These are phyloP conservation scores for Drosophila nr. perissopoda DNA, from an alignment of 2,888 invertebrate species.

Conservation along the genomic window DNA sequence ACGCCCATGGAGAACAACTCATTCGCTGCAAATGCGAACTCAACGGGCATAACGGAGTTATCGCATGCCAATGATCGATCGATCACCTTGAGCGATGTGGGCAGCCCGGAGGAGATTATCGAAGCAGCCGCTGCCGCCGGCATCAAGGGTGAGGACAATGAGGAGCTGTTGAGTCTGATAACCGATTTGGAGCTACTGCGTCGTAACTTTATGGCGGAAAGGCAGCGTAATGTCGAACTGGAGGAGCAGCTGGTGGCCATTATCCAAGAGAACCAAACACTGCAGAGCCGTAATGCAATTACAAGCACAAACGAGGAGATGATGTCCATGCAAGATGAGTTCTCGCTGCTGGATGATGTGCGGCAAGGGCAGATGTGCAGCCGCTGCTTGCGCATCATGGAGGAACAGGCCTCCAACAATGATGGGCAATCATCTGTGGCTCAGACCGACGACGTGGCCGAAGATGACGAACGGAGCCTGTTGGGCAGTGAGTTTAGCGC, in stretches of 20 bases:
- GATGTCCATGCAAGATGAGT: conserved; percentile 91
- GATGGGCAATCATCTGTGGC: conserved; percentile 87
- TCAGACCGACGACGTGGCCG: conserved; percentile 89
- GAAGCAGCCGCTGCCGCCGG: conserved; percentile 46
- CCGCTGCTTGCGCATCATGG: conserved; percentile 90
- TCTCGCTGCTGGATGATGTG: conserved; percentile 93
- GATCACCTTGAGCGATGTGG: conserved; percentile 58
- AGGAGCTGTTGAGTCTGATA: conserved; percentile 86
- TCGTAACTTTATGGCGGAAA: conserved; percentile 89
- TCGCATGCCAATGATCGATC: conserved; percentile 51
- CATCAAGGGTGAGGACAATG: conserved; percentile 81
- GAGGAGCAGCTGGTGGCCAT: conserved; percentile 90
- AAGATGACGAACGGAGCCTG: conserved; percentile 87
- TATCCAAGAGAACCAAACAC: conserved; percentile 84
- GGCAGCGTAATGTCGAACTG: conserved; percentile 90
- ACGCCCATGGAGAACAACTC: conserved; percentile 32
- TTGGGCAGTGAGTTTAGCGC: conserved; percentile 71
- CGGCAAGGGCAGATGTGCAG: conserved; percentile 94
- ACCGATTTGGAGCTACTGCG: conserved; percentile 90
- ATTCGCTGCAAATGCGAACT: conserved; percentile 74
- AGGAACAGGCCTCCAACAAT: conserved; percentile 83
- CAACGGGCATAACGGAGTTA: conserved; percentile 76
- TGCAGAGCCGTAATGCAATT: conserved; percentile 84
- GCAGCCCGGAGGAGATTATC: conserved; percentile 35
- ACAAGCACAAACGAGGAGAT: conserved; percentile 89